Evolutionary conservation across 2,888 invertebrate species (phyloP).

Genomic region (Spodoptera littoralis): DNA sequence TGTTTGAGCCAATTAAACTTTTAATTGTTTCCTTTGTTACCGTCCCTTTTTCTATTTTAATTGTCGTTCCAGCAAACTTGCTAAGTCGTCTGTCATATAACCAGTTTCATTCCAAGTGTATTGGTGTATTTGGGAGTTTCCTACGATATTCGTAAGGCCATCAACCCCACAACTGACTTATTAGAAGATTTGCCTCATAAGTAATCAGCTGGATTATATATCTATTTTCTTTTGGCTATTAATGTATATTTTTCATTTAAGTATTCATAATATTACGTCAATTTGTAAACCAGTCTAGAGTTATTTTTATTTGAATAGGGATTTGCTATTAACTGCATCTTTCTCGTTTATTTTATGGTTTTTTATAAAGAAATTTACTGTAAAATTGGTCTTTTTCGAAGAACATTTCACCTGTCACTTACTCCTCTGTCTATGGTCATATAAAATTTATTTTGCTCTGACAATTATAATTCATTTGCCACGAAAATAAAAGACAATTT

Average conservation of each 20-base stretch:
- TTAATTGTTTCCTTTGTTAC: neutral
- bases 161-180: conserved; percentile 44
- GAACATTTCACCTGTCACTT: too few species aligned
- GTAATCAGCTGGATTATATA: conserved; percentile 17
- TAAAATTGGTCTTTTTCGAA: too few species aligned
- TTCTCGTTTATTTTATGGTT: neutral
- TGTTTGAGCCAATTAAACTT: neutral
- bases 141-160: conserved; percentile 45
- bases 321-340: neutral
- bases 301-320: too few species aligned
- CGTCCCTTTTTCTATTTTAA: conserved; percentile 3
- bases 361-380: too few species aligned
- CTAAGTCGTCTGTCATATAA: conserved; percentile 17
- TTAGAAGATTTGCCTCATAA: conserved; percentile 27
- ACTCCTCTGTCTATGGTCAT: neutral
- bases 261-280: too few species aligned
- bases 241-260: too few species aligned
- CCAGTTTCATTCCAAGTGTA: conserved; percentile 38
- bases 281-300: too few species aligned
- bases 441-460: neutral
- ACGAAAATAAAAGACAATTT: too few species aligned
- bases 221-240: neutral
- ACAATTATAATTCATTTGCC: too few species aligned
- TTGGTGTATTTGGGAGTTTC: conserved; percentile 42
- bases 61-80: conserved; percentile 13